Base-by-base conservation (phyloP, 2,888 invertebrate genomes). In the Cyaniris semiargus region DNA sequence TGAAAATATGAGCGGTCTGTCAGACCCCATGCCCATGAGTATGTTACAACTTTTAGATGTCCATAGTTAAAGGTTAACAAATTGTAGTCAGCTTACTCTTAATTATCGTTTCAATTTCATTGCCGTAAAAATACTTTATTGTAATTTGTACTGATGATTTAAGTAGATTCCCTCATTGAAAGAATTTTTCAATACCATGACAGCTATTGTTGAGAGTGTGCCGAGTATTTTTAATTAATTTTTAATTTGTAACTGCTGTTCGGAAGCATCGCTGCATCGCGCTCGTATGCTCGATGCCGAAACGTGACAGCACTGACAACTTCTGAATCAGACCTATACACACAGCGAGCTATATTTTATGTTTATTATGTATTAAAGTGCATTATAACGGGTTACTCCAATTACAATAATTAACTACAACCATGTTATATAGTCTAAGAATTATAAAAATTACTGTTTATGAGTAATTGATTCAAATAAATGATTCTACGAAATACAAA, bases 271-370 rank as follows among this genome's bases (percentile, higher is more conserved):
- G 53, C 53, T 80, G 83, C 81, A 83, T 83, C 84, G 85, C 85
- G n/a, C 86, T 86, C 86, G 88, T 86, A 86, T 86, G 87, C 86
- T 87, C 85, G 81, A 88, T 87, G 87, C 85, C 83, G 79, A 84
- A 85, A 89, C 89, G 88, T 89, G 89, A 86, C 84, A 80, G 76
- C 86, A 84, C 81, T 89, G 81, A 84, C 84, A 88, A 88, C 84
- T 77, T 83, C 27, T 82, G 82, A 71, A 71, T 71, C 71, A 70
- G 70, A 38, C 70, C 38, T n/a, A n/a, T 70, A 66, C 66, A 60
- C 21, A 27, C 23, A 27, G 60, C 21, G 56, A 7, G n/a, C n/a
- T 56, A n/a, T n/a, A n/a, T n/a, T n/a, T n/a, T n/a, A n/a, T n/a
- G n/a, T n/a, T n/a, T n/a, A n/a, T n/a, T n/a, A n/a, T n/a, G n/a